Base-by-base conservation (phyloP, 2,797 vertebrate genomes). In the Spinibarbus caldwelli region DNA sequence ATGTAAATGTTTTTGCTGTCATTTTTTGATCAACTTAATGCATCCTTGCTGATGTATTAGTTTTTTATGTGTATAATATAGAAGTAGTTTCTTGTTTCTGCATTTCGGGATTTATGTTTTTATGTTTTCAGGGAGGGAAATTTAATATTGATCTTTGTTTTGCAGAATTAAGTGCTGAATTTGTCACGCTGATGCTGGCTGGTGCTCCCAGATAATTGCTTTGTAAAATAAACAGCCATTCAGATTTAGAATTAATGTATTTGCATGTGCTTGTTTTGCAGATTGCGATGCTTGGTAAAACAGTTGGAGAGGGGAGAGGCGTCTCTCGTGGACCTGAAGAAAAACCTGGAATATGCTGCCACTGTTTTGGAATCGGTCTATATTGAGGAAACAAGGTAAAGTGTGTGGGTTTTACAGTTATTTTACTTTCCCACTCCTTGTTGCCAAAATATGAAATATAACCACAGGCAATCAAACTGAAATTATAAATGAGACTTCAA, bases 261-360 rank as follows among this genome's bases (percentile, higher is more conserved):
- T 11, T 29, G 36, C 85, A 88, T 87, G 84, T 92, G 83, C 90
- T 91, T 93, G 78, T 80, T 34, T 85, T 54, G 90, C 90, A 99
- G 98, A 91, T 95, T 99, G 89, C 91, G 97, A 86, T 98, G 97
- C 92, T 95, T 99, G 94, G 96, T 99, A 87, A 99, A 99, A 89
- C 98, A 98, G 36, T 92, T 99, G 90, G 98, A 99, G 89, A 96
- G 97, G 94, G 98, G 98, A 34, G 98, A 99, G 90, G 97, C 97
- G 85, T 99, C 97, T 0, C 95, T 97, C 41, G 94, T 95, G 23
- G 98, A 99, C 91, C 95, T 99, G 66, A 99, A 99, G 95, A 99
- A 99, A 94, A 99, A 99, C 93, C 94, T 99, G 14, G 98, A 99
- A 91, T 97, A 99, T 94, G 98, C 98, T 3, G 98, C 98, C 0